Evolutionary conservation across 2,797 vertebrate genomes (phyloP).

Genomic region (Chelonia mydas): DNA sequence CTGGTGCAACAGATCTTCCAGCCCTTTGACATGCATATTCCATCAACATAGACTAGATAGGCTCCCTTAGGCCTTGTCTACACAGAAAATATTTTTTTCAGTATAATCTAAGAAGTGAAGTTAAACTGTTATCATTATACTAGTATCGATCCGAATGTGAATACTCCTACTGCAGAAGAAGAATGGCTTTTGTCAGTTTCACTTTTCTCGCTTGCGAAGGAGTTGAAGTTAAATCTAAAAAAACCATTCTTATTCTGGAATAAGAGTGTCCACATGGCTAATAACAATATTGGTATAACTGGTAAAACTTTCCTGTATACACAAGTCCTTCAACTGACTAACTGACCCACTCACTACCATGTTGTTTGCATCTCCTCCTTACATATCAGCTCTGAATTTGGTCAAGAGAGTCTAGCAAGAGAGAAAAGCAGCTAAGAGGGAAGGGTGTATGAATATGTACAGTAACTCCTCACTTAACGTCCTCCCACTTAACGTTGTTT

Average conservation of each 20-base stretch:
- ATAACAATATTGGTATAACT: neutral
- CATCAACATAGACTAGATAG: neutral
- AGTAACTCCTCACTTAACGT: too few species aligned
- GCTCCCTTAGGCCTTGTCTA: neutral
- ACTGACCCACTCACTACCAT: neutral
- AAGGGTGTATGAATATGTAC: neutral
- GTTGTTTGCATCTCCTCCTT: neutral
- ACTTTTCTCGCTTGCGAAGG: neutral
- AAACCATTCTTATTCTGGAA: neutral
- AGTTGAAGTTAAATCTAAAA: neutral
- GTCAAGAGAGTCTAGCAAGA: neutral
- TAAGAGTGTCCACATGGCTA: neutral
- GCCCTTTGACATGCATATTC: neutral
- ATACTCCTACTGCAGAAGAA: neutral
- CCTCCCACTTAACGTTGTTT: too few species aligned
- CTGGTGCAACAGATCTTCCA: neutral
- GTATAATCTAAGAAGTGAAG: neutral
- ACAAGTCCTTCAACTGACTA: neutral
- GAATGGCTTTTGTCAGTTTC: neutral
- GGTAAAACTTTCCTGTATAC: neutral
- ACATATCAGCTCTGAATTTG: neutral
- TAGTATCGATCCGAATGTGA: neutral
- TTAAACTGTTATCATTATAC: neutral
- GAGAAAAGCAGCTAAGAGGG: neutral
- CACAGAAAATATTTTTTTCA: neutral